These are phyloP conservation scores for Cyprinodon brontotheroides DNA, from an alignment of 2,113 vertebrate genomes.

Conservation along the genomic window DNA sequence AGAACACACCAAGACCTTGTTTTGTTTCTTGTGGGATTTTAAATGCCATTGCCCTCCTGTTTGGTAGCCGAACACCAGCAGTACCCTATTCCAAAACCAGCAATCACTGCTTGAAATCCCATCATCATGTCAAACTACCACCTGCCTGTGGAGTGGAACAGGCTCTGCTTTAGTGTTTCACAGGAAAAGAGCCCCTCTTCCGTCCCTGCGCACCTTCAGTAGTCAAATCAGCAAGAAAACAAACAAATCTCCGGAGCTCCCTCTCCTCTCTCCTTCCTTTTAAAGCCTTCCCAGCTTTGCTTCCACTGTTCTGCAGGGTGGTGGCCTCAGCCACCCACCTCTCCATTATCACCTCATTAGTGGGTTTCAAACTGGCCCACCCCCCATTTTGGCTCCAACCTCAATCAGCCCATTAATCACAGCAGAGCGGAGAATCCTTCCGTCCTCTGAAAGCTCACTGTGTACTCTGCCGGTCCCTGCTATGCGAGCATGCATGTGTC, in stretches of 20 bases:
- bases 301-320: conserved; percentile 42
- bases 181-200: neutral
- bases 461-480: conserved; percentile 53
- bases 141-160: conserved; percentile 12
- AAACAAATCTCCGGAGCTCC: neutral
- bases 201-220: conserved; percentile 1
- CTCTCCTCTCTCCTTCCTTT: conserved; percentile 6
- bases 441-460: conserved; percentile 58
- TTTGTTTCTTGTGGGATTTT: neutral
- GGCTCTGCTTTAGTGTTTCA: conserved; percentile 17
- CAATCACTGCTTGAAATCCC: conserved; percentile 27
- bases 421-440: conserved; percentile 57
- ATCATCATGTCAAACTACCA: conserved; percentile 21
- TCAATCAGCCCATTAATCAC: conserved; percentile 71
- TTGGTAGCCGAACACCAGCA: conserved; percentile 9
- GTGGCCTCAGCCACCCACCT: conserved; percentile 52
- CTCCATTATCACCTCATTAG: conserved; percentile 75
- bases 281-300: conserved; percentile 12
- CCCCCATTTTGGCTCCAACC: conserved; percentile 59
- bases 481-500: conserved; percentile 19
- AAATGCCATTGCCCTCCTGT: neutral
- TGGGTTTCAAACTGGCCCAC: conserved; percentile 57
- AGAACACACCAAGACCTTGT: neutral
- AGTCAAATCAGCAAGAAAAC: conserved; percentile 21
- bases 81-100: conserved; percentile 20